These are phyloP conservation scores for Drosophila kambysellisi DNA, from an alignment of 2,888 invertebrate genomes.

Conservation along the genomic window DNA sequence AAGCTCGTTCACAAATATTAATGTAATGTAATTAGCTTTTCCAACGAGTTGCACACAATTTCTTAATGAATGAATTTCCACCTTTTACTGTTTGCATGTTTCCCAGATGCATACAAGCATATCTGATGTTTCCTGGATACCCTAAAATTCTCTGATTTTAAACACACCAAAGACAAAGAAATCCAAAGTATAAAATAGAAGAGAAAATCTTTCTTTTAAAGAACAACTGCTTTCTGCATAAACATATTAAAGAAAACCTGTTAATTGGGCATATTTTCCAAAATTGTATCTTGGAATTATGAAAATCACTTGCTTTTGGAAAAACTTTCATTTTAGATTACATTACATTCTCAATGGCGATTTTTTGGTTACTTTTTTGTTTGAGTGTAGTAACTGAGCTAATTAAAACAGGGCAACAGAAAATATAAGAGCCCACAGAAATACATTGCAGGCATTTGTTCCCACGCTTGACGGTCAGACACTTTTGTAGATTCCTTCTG, in stretches of 20 bases:
- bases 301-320: no score
- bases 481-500: constrained; percentile 11
- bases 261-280: no score
- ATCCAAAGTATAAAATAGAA: background rate
- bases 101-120: background rate
- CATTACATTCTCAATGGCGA: background rate
- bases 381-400: background rate
- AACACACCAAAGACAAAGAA: no score
- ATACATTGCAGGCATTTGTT: background rate
- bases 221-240: background rate
- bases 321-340: no score
- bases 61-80: background rate
- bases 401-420: no score
- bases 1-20: constrained; percentile 39
- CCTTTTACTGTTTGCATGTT: background rate
- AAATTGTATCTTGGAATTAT: no score
- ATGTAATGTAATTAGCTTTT: constrained; percentile 30
- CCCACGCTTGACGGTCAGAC: constrained; percentile 17
- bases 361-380: background rate
- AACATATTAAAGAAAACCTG: no score
- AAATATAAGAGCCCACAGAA: background rate
- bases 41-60: constrained; percentile 22
- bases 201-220: background rate
- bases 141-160: background rate
- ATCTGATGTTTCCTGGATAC: background rate